Evolutionary conservation across 2,113 vertebrate species (phyloP).

Genomic region (Malurus alboscapulatus): DNA sequence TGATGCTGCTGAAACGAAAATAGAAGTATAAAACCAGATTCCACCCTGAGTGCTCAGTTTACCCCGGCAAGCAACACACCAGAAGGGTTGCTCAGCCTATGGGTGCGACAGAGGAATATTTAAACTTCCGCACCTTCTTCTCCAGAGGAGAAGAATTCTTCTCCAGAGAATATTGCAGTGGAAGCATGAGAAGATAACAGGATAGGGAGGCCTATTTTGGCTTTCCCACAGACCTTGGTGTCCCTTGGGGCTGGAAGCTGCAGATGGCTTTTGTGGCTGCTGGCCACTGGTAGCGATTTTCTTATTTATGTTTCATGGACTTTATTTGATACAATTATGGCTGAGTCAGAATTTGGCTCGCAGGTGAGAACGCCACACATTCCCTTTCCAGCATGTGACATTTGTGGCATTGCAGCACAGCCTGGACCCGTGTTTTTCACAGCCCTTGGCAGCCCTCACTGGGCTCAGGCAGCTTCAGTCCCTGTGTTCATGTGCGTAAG

Average conservation of each 20-base stretch:
- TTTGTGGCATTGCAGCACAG: neutral
- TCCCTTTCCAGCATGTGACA: neutral
- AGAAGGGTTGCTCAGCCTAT: neutral
- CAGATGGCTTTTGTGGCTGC: neutral
- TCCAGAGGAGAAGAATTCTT: neutral
- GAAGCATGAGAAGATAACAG: neutral
- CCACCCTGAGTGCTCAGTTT: neutral
- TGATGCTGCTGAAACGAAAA: neutral
- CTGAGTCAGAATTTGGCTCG: neutral
- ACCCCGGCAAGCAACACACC: neutral
- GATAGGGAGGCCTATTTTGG: neutral
- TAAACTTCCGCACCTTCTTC: neutral
- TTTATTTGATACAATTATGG: neutral
- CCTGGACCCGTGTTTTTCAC: neutral
- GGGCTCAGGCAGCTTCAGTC: neutral
- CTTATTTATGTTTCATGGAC: neutral
- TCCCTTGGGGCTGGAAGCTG: neutral
- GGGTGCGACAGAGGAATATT: neutral
- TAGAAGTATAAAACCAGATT: neutral
- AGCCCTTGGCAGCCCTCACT: neutral
- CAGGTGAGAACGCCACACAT: neutral
- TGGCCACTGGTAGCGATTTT: neutral
- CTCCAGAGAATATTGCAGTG: neutral
- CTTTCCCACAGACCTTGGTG: neutral
- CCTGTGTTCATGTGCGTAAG: fast-evolving